These are phyloP conservation scores for Equus przewalskii DNA, from an alignment of 2,113 vertebrate species.

Conservation along the genomic window DNA sequence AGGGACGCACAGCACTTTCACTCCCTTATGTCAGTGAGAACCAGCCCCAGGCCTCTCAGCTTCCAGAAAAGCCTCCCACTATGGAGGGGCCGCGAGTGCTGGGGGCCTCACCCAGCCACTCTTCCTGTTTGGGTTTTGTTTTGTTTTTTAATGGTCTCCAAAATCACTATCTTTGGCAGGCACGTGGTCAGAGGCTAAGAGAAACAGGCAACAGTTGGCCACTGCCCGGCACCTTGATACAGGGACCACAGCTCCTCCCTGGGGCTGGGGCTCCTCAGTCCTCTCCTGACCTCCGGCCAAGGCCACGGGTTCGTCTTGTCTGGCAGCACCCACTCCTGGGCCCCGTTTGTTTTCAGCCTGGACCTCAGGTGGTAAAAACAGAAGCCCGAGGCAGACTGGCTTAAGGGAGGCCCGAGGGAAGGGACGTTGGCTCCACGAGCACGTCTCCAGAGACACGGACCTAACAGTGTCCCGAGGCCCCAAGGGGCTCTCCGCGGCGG, in stretches of 20 bases:
- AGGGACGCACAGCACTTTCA: rapidly evolving
- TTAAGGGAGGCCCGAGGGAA: background rate
- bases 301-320: rapidly evolving
- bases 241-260: background rate
- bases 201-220: background rate
- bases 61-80: background rate
- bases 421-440: background rate
- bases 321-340: background rate
- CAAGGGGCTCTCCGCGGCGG: rapidly evolving
- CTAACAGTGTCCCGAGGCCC: rapidly evolving
- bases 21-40: too few relatives aligned
- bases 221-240: background rate
- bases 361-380: background rate
- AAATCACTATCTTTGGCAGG: background rate
- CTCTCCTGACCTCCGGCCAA: background rate
- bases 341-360: background rate
- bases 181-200: background rate
- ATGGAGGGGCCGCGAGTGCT: rapidly evolving
- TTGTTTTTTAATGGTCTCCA: too few relatives aligned
- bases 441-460: rapidly evolving
- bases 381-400: background rate
- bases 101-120: background rate
- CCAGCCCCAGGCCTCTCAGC: rapidly evolving
- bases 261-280: background rate
- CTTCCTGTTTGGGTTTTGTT: background rate